These are phyloP conservation scores for Scaptodrosophila lebanonensis DNA, from an alignment of 1,140 invertebrate genomes.

Conservation along the genomic window DNA sequence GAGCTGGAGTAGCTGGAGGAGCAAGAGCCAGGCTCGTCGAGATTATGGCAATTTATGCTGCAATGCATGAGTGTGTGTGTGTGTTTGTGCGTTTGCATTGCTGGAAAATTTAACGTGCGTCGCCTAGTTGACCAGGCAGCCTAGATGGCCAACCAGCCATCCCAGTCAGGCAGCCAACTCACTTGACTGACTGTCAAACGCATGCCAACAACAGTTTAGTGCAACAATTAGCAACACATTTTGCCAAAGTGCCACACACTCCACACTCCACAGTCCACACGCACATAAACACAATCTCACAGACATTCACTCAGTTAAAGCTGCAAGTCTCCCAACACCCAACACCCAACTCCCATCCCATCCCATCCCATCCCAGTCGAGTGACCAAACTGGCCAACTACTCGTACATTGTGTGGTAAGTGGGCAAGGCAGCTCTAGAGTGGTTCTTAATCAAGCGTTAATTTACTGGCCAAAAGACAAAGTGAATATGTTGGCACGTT, in stretches of 20 bases:
- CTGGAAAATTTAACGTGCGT: constrained; percentile 19
- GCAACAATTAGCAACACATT: constrained; percentile 71
- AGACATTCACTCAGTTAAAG: constrained; percentile 14
- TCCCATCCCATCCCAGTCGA: not conserved
- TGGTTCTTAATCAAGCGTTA: constrained; percentile 59
- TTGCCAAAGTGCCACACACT: constrained; percentile 56
- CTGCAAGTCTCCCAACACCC: not conserved
- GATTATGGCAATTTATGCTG: constrained; percentile 1
- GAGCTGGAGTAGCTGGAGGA: not conserved
- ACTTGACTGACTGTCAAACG: constrained; percentile 64
- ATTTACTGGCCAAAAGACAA: constrained; percentile 52
- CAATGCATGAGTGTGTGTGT: not conserved
- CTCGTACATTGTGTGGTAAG: constrained; percentile 15
- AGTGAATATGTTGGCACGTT: constrained; percentile 29
- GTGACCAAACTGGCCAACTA: constrained; percentile 18
- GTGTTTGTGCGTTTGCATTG: not conserved
- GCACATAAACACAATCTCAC: constrained; percentile 1
- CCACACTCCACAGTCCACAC: no score
- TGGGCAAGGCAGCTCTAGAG: constrained; percentile 1
- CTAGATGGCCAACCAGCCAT: constrained; percentile 28
- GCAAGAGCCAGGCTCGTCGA: no score
- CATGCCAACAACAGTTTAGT: constrained; percentile 74
- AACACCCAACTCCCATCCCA: not conserved
- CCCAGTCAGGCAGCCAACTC: not conserved
- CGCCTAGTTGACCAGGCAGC: constrained; percentile 11